Base-by-base conservation (phyloP, 2,888 invertebrate genomes). In the Pasiphila rectangulata region DNA sequence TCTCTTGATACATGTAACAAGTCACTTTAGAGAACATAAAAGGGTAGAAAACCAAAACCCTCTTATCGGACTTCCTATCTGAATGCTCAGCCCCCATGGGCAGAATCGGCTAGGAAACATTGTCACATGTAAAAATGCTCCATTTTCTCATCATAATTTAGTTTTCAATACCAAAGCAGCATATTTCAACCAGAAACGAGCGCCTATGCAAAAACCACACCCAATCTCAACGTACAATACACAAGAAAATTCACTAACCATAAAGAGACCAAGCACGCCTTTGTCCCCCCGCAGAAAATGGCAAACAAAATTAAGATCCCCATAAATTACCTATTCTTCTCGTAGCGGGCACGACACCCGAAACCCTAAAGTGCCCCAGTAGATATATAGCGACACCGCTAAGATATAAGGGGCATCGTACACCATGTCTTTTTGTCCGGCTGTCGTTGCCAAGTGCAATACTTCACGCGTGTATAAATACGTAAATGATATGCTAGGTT, bases 311-410 rank as follows among this genome's bases (percentile, higher is more conserved):
- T 58, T 58, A 58, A 58, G 56, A 51, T 52, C 51, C 50, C 30
- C 43, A 58, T 58, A 58, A 58, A 58, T 58, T 54, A 56, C 50
- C 56, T 54, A 58, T 56, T 56, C 58, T 58, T 58, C 58, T 58
- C 50, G 16, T 36, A 46, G 30, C 40, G 50, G 50, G 50, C 51
- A 46, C 55, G 51, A 52, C 51, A 51, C 36, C 41, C 49, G 53
- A 54, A 51, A 56, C 58, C 58, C 52, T 51, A 52, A 58, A 58
- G 58, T 58, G 52, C 58, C 58, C 54, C 43, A 37, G 46, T 46
- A 54, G 56, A 58, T 58, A 58, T 52, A 58, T 48, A 50, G 50
- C 34, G 58, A 54, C 54, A 48, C 48, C 29, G 45, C 40, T 19
- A 37, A 52, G 58, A 58, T 56, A 58, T 58, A 54, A 50, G 52